phyloP scores from a whole-genome alignment of 2,888 invertebrate species.

The Bedellia somnulentella region DNA sequence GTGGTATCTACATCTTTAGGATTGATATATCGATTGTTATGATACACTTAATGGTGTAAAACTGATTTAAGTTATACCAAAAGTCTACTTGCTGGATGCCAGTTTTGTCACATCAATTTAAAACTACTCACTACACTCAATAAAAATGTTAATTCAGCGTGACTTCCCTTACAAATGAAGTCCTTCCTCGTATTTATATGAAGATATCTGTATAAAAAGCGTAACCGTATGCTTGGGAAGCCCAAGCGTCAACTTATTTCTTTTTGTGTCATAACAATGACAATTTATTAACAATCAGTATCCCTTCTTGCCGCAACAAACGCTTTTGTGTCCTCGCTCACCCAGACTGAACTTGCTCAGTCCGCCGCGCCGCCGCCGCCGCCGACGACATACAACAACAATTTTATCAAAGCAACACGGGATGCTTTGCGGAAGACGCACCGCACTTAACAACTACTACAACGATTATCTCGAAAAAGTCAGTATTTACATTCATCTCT shows the following conservation, averaged over 20 bases:
- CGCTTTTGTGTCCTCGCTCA: constrained; percentile 16
- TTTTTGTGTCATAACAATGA: constrained; percentile 36
- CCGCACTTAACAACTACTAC: constrained; percentile 18
- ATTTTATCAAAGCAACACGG: constrained; percentile 31
- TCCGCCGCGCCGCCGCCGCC: constrained; percentile 11
- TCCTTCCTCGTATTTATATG: constrained; percentile 10
- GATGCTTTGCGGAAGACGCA: constrained; percentile 39
- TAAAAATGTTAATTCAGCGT: no score
- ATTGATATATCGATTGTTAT: no score
- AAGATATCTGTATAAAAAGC: constrained; percentile 8
- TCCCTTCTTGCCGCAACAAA: constrained; percentile 20
- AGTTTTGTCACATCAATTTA: no score
- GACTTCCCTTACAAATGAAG: no score
- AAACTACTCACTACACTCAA: no score
- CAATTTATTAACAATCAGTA: constrained; percentile 32
- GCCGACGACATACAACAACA: constrained; percentile 20
- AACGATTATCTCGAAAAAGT: constrained; percentile 28
- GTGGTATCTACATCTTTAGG: no score
- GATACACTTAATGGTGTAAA: no score
- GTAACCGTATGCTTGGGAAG: constrained; percentile 10
- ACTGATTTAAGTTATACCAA: no score
- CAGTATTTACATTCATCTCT: constrained; percentile 25
- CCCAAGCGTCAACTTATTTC: constrained; percentile 17
- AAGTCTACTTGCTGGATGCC: no score
- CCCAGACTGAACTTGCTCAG: constrained; percentile 30